Base-by-base conservation (phyloP, 2,888 invertebrate genomes). In the Drosophila paranaensis region DNA sequence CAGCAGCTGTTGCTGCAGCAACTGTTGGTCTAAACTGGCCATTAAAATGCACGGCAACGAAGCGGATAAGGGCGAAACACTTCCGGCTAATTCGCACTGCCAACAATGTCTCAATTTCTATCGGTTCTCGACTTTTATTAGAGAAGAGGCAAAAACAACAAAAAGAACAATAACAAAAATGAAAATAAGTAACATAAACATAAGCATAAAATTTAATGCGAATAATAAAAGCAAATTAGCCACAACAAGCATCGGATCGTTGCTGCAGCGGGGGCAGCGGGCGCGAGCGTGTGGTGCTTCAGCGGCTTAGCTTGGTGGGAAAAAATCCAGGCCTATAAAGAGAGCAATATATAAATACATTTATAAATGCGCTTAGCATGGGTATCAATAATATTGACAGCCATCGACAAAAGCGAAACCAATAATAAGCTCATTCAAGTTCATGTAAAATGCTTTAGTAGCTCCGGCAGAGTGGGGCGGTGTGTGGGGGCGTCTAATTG, bases 351-450 rank as follows among this genome's bases (percentile, higher is more conserved):
- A 53, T 45, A 56, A 25, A 57, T 65, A 71, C 50, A 48, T 39
- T 55, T 46, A 58, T 56, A 82, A 83, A 86, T 86, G 71, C 81
- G 64, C 65, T 86, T 73, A 86, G 78, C 67, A 74, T 61, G 81
- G 78, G 60, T 45, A 71, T 76, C 82, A 86, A 82, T 82, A 88
- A 82, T 82, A 88, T 77, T 86, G 87, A 86, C 70, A 77, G 77
- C 60, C 66, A 67, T 57, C 48, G 73, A 66, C 50, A 64, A 71
- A 68, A 73, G 79, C 63, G 69, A 70, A 81, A 72, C 71, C 84
- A 81, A 83, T 87, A 83, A 87, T 89, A 83, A 83, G 82, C 88
- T 79, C 83, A 76, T 89, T 83, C 88, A 83, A 87, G 83, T 89
- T 89, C 89, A 89, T 83, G 89, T 83, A 84, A 83, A 83, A 83